Base-by-base conservation (phyloP, 2,797 vertebrate species). In the Crocidura indochinensis region DNA sequence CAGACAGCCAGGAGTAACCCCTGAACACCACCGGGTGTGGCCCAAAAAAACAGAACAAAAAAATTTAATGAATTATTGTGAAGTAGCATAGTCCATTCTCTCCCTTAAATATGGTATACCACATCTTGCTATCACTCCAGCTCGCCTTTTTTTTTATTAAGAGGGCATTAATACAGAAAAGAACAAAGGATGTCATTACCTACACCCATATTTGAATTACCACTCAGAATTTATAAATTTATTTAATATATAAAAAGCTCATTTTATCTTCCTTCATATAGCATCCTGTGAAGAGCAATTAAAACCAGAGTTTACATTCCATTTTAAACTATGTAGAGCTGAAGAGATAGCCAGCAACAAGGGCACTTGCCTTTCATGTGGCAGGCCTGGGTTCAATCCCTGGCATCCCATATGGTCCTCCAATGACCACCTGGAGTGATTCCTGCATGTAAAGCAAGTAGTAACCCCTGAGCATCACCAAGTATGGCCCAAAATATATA, bases 191-290 rank as follows among this genome's bases (percentile, higher is more conserved):
- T 74, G 84, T 29, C 29, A 49, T 81, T 29, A 46, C 9, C 2
- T 86, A 65, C 22, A 75, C 7, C 29, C 44, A 86, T 20, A 69
- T n/a, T 38, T 27, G 75, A 44, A 87, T 27, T 56, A 60, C n/a
- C n/a, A n/a, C n/a, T n/a, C n/a, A n/a, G n/a, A 84, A 64, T 82
- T 93, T 82, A 83, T 85, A 47, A 69, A 38, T 38, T 51, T 67
- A 76, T 20, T 84, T 84, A 91, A 87, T 82, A 88, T 62, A 88
- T 38, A 24, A 27, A 73, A 91, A 91, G 56, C 92, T 65, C 29
- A 78, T 31, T 82, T 82, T 80, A 29, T 82, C 14, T 22, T 38
- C 38, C 38, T 38, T 38, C 38, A 38, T 38, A 38, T 38, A 38
- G 11, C 29, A 47, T 47, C 51, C 67, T 24, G n/a, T n/a, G 0